phyloP scores from a whole-genome alignment of 2,113 vertebrate species.

The Hippocampus barbouri region DNA sequence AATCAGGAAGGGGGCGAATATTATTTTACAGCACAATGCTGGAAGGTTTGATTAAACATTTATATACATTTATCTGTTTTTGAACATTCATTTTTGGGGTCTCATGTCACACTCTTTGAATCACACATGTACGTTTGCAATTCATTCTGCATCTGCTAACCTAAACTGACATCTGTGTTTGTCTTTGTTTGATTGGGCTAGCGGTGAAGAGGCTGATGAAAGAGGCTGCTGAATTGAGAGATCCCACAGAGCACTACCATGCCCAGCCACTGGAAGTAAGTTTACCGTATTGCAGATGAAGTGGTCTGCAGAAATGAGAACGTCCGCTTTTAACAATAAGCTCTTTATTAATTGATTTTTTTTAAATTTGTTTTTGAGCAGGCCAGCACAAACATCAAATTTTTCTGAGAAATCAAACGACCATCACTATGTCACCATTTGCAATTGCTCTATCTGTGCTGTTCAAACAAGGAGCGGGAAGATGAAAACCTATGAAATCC shows the following conservation, averaged over 20 bases:
- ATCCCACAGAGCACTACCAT: conserved; percentile 97
- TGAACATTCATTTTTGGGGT: background rate
- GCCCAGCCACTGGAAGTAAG: conserved; percentile 95
- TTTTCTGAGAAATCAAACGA: too few species aligned
- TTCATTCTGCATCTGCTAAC: background rate
- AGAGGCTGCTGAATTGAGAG: conserved; percentile 92
- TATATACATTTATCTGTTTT: background rate
- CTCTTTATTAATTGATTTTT: too few species aligned
- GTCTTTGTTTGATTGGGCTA: conserved; percentile 52
- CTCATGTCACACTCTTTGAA: background rate
- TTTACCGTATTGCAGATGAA: conserved; percentile 8
- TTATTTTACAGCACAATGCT: too few species aligned
- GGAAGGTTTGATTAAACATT: background rate
- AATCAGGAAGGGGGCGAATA: too few species aligned
- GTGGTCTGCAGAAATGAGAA: background rate
- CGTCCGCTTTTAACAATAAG: too few species aligned
- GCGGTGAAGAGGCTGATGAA: conserved; percentile 99
- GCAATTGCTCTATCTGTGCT: too few species aligned
- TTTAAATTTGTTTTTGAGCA: too few species aligned
- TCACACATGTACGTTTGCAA: background rate
- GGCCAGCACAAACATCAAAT: too few species aligned
- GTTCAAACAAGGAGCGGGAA: too few species aligned
- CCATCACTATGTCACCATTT: too few species aligned
- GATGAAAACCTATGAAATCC: too few species aligned
- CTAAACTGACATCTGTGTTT: conserved; percentile 18